Evolutionary conservation across 2,113 vertebrate genomes (phyloP).

Genomic region (Silurus asotus): DNA sequence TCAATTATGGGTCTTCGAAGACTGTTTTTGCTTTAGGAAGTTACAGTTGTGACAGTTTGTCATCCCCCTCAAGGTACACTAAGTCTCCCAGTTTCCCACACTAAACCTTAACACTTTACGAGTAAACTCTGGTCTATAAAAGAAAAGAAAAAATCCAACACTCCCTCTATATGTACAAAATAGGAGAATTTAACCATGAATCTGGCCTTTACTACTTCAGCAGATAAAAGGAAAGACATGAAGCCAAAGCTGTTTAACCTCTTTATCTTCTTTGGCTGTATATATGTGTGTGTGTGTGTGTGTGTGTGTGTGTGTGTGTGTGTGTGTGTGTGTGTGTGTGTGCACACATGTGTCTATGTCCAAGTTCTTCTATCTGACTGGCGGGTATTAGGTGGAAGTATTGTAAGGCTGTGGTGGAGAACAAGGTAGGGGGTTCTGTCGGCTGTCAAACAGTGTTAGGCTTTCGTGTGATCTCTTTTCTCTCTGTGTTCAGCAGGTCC

Average conservation of each 20-base stretch:
- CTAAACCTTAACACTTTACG: slow-evolving; percentile 26
- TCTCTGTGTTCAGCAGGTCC: slow-evolving; percentile 91
- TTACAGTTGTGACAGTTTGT: slow-evolving; percentile 2
- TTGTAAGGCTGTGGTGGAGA: slow-evolving; percentile 55
- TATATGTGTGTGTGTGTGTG: not conserved
- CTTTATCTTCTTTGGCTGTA: not conserved
- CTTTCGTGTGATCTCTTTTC: slow-evolving; percentile 87
- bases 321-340: slow-evolving; percentile 13
- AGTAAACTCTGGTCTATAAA: slow-evolving; percentile 32
- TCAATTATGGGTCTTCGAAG: slow-evolving; percentile 6
- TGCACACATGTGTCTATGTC: not conserved
- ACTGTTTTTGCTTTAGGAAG: not conserved
- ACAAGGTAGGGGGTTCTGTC: slow-evolving; percentile 64
- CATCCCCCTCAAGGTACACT: not conserved
- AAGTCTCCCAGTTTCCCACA: slow-evolving; percentile 1
- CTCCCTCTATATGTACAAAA: no score
- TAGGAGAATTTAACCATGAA: not conserved
- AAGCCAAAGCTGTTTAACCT: not conserved
- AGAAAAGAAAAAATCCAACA: not conserved
- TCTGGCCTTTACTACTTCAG: not conserved
- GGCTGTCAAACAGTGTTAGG: slow-evolving; percentile 80
- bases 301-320: not conserved
- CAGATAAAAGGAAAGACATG: not conserved
- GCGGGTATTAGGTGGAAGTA: slow-evolving; percentile 73
- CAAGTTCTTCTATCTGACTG: slow-evolving; percentile 67